Evolutionary conservation across 2,113 vertebrate genomes (phyloP).

Genomic region (Hystrix cristata): DNA sequence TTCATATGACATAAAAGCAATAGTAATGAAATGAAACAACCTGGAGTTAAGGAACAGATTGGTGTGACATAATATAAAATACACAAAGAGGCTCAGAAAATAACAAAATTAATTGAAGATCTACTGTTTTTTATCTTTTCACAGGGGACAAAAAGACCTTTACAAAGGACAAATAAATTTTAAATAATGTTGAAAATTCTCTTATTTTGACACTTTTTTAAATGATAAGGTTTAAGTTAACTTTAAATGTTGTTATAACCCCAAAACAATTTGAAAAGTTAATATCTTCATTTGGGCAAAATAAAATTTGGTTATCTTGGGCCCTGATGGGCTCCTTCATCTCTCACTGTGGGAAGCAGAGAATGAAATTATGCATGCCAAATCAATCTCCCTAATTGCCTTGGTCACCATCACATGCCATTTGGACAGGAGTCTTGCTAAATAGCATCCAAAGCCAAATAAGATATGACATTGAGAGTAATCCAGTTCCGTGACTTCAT

Average conservation of each 20-base stretch:
- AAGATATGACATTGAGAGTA: slow-evolving; percentile 67
- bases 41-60: slow-evolving; percentile 70
- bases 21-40: slow-evolving; percentile 51
- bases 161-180: slow-evolving; percentile 61
- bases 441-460: slow-evolving; percentile 64
- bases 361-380: slow-evolving; percentile 54
- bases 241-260: background rate
- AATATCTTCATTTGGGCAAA: slow-evolving; percentile 60
- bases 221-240: slow-evolving; percentile 64
- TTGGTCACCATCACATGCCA: slow-evolving; percentile 63
- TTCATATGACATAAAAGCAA: slow-evolving; percentile 68
- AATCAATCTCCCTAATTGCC: slow-evolving; percentile 71
- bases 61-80: slow-evolving; percentile 30
- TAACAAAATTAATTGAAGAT: slow-evolving; percentile 40
- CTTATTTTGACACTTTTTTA: slow-evolving; percentile 50
- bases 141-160: slow-evolving; percentile 50
- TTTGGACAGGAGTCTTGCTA: slow-evolving; percentile 63
- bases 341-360: background rate
- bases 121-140: background rate
- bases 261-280: slow-evolving; percentile 62
- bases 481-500: background rate
- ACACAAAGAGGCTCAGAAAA: slow-evolving; percentile 52
- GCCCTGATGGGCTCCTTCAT: background rate
- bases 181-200: slow-evolving; percentile 50
- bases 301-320: slow-evolving; percentile 58